phyloP scores from a whole-genome alignment of 2,888 invertebrate genomes.

The Acanthopleura granulata region DNA sequence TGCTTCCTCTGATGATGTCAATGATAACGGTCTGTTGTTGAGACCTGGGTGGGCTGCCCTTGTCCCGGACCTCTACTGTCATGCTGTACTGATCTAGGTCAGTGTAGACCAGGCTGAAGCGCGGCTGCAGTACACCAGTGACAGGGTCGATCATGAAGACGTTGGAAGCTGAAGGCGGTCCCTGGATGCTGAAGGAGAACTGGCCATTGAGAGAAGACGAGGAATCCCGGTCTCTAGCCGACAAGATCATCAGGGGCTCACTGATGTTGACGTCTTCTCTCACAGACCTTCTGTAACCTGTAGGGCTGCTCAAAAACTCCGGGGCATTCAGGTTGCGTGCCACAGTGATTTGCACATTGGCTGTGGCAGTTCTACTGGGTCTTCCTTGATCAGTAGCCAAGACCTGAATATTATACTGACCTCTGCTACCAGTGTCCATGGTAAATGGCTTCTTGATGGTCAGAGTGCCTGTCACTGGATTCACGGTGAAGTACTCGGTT shows the following conservation, averaged over 20 bases:
- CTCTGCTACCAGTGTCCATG: slow-evolving; percentile 23
- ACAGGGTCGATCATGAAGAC: slow-evolving; percentile 40
- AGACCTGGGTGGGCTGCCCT: slow-evolving; percentile 29
- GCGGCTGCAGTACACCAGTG: slow-evolving; percentile 35
- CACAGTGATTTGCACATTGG: slow-evolving; percentile 50
- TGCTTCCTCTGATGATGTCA: not conserved
- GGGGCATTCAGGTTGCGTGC: slow-evolving; percentile 60
- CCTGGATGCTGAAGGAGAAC: slow-evolving; percentile 36
- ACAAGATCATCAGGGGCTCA: slow-evolving; percentile 38
- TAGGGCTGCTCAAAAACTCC: slow-evolving; percentile 32
- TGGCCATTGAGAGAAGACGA: slow-evolving; percentile 35
- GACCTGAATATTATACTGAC: slow-evolving; percentile 39
- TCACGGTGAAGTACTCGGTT: slow-evolving; percentile 82
- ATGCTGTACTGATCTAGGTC: slow-evolving; percentile 33
- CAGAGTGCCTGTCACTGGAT: slow-evolving; percentile 49
- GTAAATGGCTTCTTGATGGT: slow-evolving; percentile 44
- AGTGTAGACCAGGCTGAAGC: slow-evolving; percentile 40
- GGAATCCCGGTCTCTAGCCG: slow-evolving; percentile 39
- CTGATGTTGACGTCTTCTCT: slow-evolving; percentile 49
- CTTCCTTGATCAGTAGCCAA: slow-evolving; percentile 48
- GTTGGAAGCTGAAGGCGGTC: slow-evolving; percentile 25
- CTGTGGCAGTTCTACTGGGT: slow-evolving; percentile 39
- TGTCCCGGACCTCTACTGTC: slow-evolving; percentile 34
- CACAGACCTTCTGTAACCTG: slow-evolving; percentile 43
- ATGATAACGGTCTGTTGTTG: not conserved